Percentiles rank a stretch among this genome's conserved stretches.
Conservation (phyloP, 2,888 invertebrate genomes). For the Thymelicus acteon region DNA sequence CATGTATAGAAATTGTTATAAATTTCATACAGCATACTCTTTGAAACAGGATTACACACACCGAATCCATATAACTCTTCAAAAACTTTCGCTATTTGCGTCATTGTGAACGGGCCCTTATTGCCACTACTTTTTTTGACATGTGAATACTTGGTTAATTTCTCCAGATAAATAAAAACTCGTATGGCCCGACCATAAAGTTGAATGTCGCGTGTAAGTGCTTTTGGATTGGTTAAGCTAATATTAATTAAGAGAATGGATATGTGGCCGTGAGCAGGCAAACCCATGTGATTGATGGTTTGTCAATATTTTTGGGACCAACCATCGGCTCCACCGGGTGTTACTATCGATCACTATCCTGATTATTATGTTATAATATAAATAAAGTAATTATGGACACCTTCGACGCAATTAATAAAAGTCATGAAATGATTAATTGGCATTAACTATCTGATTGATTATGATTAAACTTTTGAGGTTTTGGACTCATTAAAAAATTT, state of each 20-base stretch:
- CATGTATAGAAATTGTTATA: too few relatives aligned
- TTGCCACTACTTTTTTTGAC: constrained; percentile 18
- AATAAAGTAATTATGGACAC: constrained; percentile 6
- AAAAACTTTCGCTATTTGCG: not conserved
- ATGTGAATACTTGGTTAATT: constrained; percentile 4
- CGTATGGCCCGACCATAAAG: constrained; percentile 13
- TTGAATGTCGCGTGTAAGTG: constrained; percentile 24
- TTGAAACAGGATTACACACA: too few relatives aligned
- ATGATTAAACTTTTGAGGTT: too few relatives aligned
- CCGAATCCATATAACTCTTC: too few relatives aligned
- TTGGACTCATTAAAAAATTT: too few relatives aligned
- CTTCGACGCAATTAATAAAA: constrained; percentile 1
- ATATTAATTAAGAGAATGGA: constrained; percentile 38
- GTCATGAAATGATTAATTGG: not conserved
- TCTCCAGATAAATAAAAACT: constrained; percentile 15
- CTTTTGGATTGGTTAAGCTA: constrained; percentile 30
- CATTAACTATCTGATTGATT: constrained; percentile 4
- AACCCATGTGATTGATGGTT: constrained; percentile 66
- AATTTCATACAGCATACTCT: too few relatives aligned
- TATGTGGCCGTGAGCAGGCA: constrained; percentile 27
- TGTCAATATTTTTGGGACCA: constrained; percentile 55
- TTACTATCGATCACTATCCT: constrained; percentile 33
- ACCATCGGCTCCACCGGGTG: constrained; percentile 15
- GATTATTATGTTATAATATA: constrained; percentile 14
- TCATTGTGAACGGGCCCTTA: constrained; percentile 9